phyloP scores from a whole-genome alignment of 2,113 vertebrate genomes.

The Gymnogyps californianus region DNA sequence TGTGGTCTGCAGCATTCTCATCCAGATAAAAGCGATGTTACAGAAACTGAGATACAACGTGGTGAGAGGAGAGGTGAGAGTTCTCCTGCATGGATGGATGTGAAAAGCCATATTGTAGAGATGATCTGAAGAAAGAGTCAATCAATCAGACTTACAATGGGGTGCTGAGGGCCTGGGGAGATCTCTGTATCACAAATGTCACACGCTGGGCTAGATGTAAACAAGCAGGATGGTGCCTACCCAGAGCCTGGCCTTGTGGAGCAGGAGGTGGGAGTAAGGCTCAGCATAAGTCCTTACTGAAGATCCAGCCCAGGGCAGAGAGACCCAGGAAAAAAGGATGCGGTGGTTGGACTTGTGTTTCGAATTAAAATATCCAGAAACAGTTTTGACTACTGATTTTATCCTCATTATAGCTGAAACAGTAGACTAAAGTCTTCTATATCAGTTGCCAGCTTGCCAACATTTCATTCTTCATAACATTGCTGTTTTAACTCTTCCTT shows the following conservation, averaged over 20 bases:
- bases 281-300: background rate
- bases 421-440: background rate
- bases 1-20: background rate
- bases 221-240: background rate
- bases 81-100: background rate
- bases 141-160: background rate
- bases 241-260: rapidly evolving
- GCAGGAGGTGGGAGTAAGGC: background rate
- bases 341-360: background rate
- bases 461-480: background rate
- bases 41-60: background rate
- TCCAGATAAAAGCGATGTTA: background rate
- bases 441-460: background rate
- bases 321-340: rapidly evolving
- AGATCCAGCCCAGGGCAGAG: background rate
- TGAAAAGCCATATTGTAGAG: background rate
- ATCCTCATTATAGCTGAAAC: background rate
- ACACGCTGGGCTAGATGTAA: background rate
- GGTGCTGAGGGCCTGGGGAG: background rate
- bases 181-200: background rate
- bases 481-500: background rate
- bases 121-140: background rate
- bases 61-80: background rate
- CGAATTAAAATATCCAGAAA: background rate
- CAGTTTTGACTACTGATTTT: background rate